phyloP scores from a whole-genome alignment of 2,113 vertebrate genomes.

The Cyprinodon brontotheroides region DNA sequence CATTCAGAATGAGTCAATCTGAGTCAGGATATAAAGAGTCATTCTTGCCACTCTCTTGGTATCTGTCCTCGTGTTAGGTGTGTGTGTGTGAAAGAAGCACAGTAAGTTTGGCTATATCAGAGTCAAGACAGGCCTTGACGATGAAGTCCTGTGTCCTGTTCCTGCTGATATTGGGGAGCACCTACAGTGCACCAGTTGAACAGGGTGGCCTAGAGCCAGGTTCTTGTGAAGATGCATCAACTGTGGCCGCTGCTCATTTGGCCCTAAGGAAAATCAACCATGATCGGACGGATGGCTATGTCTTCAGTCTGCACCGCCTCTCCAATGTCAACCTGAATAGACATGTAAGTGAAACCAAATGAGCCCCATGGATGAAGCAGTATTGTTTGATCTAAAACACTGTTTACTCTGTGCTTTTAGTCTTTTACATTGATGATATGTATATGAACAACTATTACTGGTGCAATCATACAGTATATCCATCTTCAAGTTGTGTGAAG shows the following conservation, averaged over 20 bases:
- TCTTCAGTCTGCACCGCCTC: slow-evolving; percentile 68
- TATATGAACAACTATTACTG: background rate
- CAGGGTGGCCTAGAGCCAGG: background rate
- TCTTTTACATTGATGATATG: background rate
- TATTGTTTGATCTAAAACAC: background rate
- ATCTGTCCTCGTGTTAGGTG: slow-evolving; percentile 10
- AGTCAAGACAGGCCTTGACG: slow-evolving; percentile 8
- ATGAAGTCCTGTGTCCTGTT: slow-evolving; percentile 69
- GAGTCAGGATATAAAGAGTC: slow-evolving; percentile 42
- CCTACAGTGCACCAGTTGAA: slow-evolving; percentile 57
- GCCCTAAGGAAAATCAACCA: slow-evolving; percentile 77
- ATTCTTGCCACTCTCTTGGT: background rate
- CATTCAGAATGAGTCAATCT: background rate
- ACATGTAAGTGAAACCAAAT: too few species aligned
- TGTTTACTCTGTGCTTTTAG: too few species aligned
- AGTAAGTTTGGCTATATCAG: slow-evolving; percentile 2
- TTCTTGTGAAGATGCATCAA: slow-evolving; percentile 62
- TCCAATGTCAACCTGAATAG: slow-evolving; percentile 59
- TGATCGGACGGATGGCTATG: slow-evolving; percentile 71
- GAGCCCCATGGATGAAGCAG: background rate
- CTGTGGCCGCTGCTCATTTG: slow-evolving; percentile 41
- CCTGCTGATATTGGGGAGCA: slow-evolving; percentile 54
- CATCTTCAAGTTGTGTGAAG: background rate
- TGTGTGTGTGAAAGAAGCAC: background rate
- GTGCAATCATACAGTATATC: background rate